Evolutionary conservation across 2,797 vertebrate species (phyloP), one percentile per base, ranked within the genome.

Genomic region (Eremophila alpestris): DNA sequence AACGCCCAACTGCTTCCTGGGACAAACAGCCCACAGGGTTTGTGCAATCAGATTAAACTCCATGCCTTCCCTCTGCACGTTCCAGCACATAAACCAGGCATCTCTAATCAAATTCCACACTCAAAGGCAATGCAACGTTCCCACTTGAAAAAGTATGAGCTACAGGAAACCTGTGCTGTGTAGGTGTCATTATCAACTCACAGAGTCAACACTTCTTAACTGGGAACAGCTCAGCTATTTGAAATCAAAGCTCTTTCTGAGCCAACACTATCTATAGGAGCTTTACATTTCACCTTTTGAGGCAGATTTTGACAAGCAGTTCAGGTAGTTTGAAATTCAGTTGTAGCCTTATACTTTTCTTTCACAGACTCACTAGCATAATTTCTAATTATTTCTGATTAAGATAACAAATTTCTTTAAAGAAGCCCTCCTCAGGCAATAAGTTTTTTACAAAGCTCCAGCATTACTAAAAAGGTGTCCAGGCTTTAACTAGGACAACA

Each of bases 311-410:
- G 29, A 59, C 55, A 36, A 75, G 38, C 45, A n/a, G 26, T 60
- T 80, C 36, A 32, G 46, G 58, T n/a, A 16, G 30, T 62, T 7
- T 64, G 36, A 16, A 43, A 69, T 46, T 74, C 55, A 74, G 24
- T 7, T 70, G 30, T 10, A 70, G 30, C 32, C 30, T 55, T 48
- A 18, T 36, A 60, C 48, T 36, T 43, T 55, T 51, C 45, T 56
- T 79, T 65, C 68, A 45, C 40, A 52, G 40, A 16, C 36, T 76
- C 43, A 48, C 56, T 36, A 51, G 40, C 26, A 12, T 80, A 73
- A 89, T 80, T 90, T 71, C 78, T 55, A 80, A 82, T 85, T 58
- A 38, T 13, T 56, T 75, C 36, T 74, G 56, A 92, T 93, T 85
- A 85, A 85, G 60, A 60, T 21, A 85, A 30, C 12, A 4, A 36